A percentile compares a stretch with the other conserved stretches of the same genome.
These are phyloP conservation scores for Drosophila rhopaloa DNA, from an alignment of 1,140 invertebrate species.

Conservation along the genomic window DNA sequence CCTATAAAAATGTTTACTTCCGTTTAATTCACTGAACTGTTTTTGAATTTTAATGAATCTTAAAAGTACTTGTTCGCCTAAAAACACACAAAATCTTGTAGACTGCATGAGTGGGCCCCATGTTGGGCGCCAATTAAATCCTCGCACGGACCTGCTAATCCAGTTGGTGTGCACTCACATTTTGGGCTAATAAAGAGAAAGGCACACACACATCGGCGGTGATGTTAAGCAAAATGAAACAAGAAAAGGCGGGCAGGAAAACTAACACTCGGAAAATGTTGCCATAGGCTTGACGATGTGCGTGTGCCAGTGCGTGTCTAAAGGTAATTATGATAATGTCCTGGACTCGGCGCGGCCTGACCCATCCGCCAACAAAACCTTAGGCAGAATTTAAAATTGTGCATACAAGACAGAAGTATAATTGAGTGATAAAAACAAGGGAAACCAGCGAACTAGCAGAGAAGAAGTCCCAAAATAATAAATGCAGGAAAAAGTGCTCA, in stretches of 20 bases:
- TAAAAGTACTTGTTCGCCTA: not conserved
- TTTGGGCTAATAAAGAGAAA: slow-evolving; percentile 52
- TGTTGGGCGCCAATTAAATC: slow-evolving; percentile 17
- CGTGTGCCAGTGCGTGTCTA: slow-evolving; percentile 37
- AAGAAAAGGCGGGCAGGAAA: slow-evolving; percentile 26
- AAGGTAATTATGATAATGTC: slow-evolving; percentile 74
- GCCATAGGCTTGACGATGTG: slow-evolving; percentile 34
- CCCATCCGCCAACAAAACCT: slow-evolving; percentile 17
- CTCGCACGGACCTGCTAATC: slow-evolving; percentile 13
- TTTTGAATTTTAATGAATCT: not conserved
- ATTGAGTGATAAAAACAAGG: slow-evolving; percentile 64
- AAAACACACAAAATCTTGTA: not conserved
- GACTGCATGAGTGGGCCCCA: not conserved
- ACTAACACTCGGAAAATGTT: slow-evolving; percentile 60
- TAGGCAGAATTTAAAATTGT: slow-evolving; percentile 67
- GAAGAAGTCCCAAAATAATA: slow-evolving; percentile 20
- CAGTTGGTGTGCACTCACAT: slow-evolving; percentile 19
- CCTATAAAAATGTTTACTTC: not conserved
- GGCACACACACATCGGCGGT: slow-evolving; percentile 21
- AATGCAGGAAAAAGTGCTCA: slow-evolving; percentile 26
- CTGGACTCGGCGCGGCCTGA: slow-evolving; percentile 36
- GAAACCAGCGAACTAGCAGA: slow-evolving; percentile 13
- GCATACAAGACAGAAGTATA: slow-evolving; percentile 71
- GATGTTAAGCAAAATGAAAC: slow-evolving; percentile 25
- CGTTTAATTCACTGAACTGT: not conserved